A percentile compares a stretch with the other conserved stretches of the same genome.
phyloP scores from a whole-genome alignment of 2,113 vertebrate species.

The Ellobius talpinus region DNA sequence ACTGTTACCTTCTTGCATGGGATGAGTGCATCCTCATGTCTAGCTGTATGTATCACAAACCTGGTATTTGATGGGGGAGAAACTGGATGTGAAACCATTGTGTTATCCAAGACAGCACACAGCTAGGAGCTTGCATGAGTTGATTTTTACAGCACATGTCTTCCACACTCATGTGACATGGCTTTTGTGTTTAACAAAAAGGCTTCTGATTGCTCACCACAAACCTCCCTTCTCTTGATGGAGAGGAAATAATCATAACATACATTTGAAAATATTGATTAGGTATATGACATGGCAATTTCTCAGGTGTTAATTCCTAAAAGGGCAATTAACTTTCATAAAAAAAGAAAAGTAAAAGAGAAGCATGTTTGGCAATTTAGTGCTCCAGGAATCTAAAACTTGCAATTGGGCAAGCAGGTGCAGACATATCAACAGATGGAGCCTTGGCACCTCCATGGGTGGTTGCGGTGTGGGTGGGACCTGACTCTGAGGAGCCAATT shows the following conservation, averaged over 20 bases:
- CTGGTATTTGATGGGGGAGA: neutral
- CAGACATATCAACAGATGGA: neutral
- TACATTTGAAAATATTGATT: neutral
- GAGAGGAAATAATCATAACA: neutral
- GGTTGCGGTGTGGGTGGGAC: neutral
- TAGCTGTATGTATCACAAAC: neutral
- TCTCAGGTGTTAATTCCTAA: neutral
- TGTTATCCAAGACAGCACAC: neutral
- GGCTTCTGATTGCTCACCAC: neutral
- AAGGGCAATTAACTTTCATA: neutral
- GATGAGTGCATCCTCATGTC: neutral
- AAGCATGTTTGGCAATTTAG: neutral
- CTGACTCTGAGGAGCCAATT: neutral
- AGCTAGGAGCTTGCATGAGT: neutral
- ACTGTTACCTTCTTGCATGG: neutral
- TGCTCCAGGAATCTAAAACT: neutral
- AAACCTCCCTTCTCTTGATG: constrained; percentile 3
- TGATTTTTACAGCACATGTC: neutral
- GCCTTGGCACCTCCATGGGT: no score
- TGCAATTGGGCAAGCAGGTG: rapidly evolving
- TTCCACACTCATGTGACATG: neutral
- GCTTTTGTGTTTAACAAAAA: neutral
- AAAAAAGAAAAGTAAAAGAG: neutral
- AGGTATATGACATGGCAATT: neutral
- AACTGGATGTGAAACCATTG: neutral